These are phyloP conservation scores for Blennius ocellaris DNA, from an alignment of 2,113 vertebrate genomes.

Conservation along the genomic window DNA sequence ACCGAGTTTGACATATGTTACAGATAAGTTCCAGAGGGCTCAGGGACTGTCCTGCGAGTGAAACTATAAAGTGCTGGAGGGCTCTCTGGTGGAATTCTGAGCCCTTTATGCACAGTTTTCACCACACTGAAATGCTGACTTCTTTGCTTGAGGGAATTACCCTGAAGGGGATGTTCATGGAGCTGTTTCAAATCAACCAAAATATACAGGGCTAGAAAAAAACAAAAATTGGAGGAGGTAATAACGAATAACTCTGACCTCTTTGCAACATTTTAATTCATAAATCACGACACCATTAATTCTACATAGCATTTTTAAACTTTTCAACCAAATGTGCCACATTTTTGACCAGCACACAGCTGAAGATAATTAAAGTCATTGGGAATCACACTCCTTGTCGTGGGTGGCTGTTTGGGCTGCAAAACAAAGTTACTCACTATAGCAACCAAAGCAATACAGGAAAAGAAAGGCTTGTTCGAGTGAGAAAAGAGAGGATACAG, in stretches of 20 bases:
- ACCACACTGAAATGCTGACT: conserved; percentile 38
- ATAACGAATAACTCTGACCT: neutral
- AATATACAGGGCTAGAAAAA: neutral
- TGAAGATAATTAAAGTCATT: conserved; percentile 54
- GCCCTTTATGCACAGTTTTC: conserved; percentile 56
- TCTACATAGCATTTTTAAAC: conserved; percentile 28
- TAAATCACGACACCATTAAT: conserved; percentile 20
- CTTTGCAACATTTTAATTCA: conserved; percentile 26
- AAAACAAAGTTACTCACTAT: conserved; percentile 4
- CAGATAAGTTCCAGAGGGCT: conserved; percentile 25
- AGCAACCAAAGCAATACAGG: conserved; percentile 27
- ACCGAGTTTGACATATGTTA: conserved; percentile 56
- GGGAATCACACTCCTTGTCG: conserved; percentile 34
- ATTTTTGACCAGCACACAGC: conserved; percentile 38
- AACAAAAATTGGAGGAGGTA: neutral
- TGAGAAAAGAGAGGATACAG: conserved; percentile 21
- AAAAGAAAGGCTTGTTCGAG: conserved; percentile 17
- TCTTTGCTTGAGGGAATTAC: conserved; percentile 50
- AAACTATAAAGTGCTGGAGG: conserved; percentile 51
- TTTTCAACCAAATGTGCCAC: conserved; percentile 24
- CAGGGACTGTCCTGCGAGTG: conserved; percentile 31
- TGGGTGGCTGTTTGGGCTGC: conserved; percentile 25
- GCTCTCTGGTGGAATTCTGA: conserved; percentile 51
- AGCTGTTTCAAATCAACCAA: conserved; percentile 8
- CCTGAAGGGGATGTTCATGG: conserved; percentile 23